A percentile compares a stretch with the other conserved stretches of the same genome.
phyloP scores from a whole-genome alignment of 2,888 invertebrate genomes.

The Lottia gigantea region DNA sequence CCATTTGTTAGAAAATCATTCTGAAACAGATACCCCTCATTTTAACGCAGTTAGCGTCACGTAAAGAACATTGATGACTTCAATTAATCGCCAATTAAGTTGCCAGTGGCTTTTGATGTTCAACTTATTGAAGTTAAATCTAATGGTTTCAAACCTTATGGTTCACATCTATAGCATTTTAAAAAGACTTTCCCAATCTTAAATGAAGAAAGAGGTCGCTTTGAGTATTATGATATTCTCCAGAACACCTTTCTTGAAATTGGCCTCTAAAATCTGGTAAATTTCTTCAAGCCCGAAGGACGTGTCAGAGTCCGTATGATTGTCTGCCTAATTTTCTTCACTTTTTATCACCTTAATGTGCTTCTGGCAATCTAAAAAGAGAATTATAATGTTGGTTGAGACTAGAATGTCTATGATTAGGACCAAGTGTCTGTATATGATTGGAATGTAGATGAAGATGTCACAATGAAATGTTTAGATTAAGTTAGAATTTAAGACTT shows the following conservation, averaged over 20 bases:
- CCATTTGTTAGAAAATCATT: too few relatives aligned
- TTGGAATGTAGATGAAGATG: slow-evolving; percentile 5
- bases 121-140: neutral
- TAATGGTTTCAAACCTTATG: slow-evolving; percentile 5
- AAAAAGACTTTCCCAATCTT: neutral
- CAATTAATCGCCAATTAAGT: slow-evolving; percentile 9
- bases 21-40: neutral
- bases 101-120: slow-evolving; percentile 4
- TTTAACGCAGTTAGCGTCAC: slow-evolving; percentile 10
- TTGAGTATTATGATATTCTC: slow-evolving; percentile 3
- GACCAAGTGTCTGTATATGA: neutral
- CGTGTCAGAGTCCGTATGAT: neutral
- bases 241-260: slow-evolving; percentile 1
- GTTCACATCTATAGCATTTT: neutral
- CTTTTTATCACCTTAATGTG: slow-evolving; percentile 1
- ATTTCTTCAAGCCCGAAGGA: slow-evolving; percentile 9
- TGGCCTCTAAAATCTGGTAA: neutral
- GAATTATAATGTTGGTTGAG: neutral
- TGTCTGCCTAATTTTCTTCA: slow-evolving; percentile 4
- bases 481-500: neutral
- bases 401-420: neutral
- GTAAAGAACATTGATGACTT: slow-evolving; percentile 9
- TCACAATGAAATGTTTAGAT: slow-evolving; percentile 11
- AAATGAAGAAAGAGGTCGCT: neutral
- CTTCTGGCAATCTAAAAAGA: slow-evolving; percentile 2